phyloP scores from a whole-genome alignment of 2,113 vertebrate genomes.

The Tachysurus fulvidraco region DNA sequence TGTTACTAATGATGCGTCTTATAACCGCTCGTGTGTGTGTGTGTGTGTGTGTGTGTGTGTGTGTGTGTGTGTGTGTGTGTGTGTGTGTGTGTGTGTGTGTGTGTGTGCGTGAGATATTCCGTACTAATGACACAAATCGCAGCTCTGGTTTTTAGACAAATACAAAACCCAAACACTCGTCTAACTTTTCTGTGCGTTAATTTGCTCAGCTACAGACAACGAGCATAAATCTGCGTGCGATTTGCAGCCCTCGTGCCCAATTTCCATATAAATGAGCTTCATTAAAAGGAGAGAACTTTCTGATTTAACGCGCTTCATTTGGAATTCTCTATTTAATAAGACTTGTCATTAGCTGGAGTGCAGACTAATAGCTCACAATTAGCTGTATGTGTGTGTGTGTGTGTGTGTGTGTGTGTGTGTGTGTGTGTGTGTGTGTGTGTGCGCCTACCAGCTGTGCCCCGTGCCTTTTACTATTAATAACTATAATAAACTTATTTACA shows the following conservation, averaged over 20 bases:
- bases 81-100: neutral
- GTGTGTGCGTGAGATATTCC: neutral
- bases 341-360: slow-evolving; percentile 75
- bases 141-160: neutral
- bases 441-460: slow-evolving; percentile 18
- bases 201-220: slow-evolving; percentile 60
- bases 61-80: neutral
- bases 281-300: slow-evolving; percentile 78
- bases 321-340: slow-evolving; percentile 82
- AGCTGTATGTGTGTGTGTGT: slow-evolving; percentile 54
- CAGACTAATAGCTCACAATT: slow-evolving; percentile 79
- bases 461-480: slow-evolving; percentile 16
- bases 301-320: slow-evolving; percentile 79
- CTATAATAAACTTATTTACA: slow-evolving; percentile 18
- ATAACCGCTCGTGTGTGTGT: neutral
- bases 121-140: neutral
- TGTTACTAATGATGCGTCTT: neutral
- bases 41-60: neutral
- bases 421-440: slow-evolving; percentile 38
- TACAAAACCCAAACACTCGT: slow-evolving; percentile 36
- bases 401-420: slow-evolving; percentile 10
- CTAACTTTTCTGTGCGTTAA: slow-evolving; percentile 32
- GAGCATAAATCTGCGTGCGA: slow-evolving; percentile 69
- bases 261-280: slow-evolving; percentile 83
- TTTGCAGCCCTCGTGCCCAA: slow-evolving; percentile 74